Conservation (phyloP, 2,888 invertebrate genomes). For the Rhaphigaster nebulosa region DNA sequence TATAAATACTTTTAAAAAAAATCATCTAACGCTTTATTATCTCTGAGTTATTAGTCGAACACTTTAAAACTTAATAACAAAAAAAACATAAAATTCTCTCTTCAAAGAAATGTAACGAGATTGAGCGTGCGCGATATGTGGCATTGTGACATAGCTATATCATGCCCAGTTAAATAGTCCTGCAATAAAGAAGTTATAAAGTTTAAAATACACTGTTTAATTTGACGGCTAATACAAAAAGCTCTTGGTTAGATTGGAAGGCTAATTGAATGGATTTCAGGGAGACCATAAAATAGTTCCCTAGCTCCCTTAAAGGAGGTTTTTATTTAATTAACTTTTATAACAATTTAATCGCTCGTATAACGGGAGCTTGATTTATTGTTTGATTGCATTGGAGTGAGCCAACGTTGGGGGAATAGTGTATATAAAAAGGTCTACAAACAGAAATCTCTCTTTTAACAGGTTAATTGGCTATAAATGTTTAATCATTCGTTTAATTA, state of each 20-base stretch:
- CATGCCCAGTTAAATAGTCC: not conserved
- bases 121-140: not conserved
- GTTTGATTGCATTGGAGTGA: not conserved
- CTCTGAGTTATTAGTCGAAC: too few species aligned
- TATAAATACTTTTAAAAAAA: too few species aligned
- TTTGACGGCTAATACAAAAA: not conserved
- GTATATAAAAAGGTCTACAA: not conserved
- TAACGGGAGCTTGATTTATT: not conserved
- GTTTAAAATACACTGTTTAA: not conserved
- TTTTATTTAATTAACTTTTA: conserved; percentile 26
- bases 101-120: too few species aligned
- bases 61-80: too few species aligned
- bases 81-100: too few species aligned
- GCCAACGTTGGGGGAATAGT: not conserved
- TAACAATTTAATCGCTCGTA: conserved; percentile 11
- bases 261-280: conserved; percentile 6
- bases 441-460: not conserved
- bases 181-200: not conserved
- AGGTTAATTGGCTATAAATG: not conserved
- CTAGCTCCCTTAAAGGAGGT: not conserved
- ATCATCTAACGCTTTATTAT: too few species aligned
- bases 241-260: not conserved
- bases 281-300: not conserved
- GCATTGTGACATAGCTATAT: not conserved
- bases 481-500: not conserved